Evolutionary conservation across 2,888 invertebrate genomes (phyloP).

Genomic region (Neocrepidodera transversa): DNA sequence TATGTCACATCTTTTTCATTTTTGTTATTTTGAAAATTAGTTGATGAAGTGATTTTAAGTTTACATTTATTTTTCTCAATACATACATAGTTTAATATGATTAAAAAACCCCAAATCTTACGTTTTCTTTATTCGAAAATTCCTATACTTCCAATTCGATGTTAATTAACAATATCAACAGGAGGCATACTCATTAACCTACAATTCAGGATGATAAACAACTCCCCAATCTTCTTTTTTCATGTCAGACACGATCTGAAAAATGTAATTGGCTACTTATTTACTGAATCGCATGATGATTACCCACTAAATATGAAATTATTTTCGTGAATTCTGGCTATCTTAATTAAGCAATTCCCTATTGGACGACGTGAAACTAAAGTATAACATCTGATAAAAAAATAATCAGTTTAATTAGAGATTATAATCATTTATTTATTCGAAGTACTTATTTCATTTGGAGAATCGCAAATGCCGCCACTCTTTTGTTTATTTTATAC

Average conservation of each 20-base stretch:
- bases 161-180: conserved; percentile 16
- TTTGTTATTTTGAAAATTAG: too few relatives aligned
- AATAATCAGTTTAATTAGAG: conserved; percentile 25
- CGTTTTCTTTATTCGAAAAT: too few relatives aligned
- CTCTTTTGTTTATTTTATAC: too few relatives aligned
- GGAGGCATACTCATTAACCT: conserved; percentile 15
- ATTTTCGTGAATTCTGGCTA: conserved; percentile 23
- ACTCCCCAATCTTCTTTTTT: conserved; percentile 9
- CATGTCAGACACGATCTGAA: conserved; percentile 18
- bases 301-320: conserved; percentile 26
- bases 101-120: too few relatives aligned
- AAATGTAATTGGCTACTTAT: conserved; percentile 27
- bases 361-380: conserved; percentile 17
- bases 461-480: not conserved
- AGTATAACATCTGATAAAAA: conserved; percentile 25
- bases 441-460: conserved; percentile 10
- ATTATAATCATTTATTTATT: conserved; percentile 20
- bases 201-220: conserved; percentile 10
- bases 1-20: too few relatives aligned
- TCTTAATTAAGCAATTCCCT: conserved; percentile 27
- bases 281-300: conserved; percentile 24
- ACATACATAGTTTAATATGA: too few relatives aligned
- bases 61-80: too few relatives aligned
- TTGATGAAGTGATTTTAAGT: too few relatives aligned
- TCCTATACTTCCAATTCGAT: too few relatives aligned